These are phyloP conservation scores for Hipparchia sbordonii DNA, from an alignment of 2,888 invertebrate species.

Conservation along the genomic window DNA sequence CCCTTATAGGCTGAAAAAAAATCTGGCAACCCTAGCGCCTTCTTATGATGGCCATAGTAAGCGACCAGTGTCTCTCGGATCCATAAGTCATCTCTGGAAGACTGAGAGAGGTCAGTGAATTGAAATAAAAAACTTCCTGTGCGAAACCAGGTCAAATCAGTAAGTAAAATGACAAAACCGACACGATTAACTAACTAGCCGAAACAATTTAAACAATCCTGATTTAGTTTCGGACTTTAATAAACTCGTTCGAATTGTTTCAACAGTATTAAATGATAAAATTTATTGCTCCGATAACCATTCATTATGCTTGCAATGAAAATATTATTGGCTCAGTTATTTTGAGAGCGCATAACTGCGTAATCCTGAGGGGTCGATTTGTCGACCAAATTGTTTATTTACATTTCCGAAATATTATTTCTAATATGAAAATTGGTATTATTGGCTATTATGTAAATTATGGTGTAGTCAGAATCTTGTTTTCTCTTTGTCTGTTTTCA, in stretches of 20 bases:
- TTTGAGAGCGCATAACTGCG: slow-evolving; percentile 18
- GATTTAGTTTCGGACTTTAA: background rate
- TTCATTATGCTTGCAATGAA: slow-evolving; percentile 27
- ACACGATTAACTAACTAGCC: background rate
- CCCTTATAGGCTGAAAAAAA: no score
- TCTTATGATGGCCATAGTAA: no score
- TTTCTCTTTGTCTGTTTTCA: no score
- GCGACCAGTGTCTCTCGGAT: no score
- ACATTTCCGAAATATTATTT: background rate
- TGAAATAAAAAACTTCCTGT: background rate
- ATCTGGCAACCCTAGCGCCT: no score
- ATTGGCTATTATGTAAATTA: no score
- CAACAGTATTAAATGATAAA: slow-evolving; percentile 19
- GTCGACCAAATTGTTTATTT: slow-evolving; percentile 2
- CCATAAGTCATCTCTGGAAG: no score
- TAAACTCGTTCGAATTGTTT: slow-evolving; percentile 10
- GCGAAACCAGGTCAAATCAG: background rate
- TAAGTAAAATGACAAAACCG: background rate
- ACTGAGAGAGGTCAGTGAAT: no score
- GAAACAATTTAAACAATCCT: background rate
- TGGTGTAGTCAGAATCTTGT: no score
- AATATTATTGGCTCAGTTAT: slow-evolving; percentile 27
- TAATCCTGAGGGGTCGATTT: background rate
- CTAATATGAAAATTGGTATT: background rate
- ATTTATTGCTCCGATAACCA: slow-evolving; percentile 28